Base-by-base conservation (phyloP, 2,113 vertebrate species). In the Ammodytes dubius region DNA sequence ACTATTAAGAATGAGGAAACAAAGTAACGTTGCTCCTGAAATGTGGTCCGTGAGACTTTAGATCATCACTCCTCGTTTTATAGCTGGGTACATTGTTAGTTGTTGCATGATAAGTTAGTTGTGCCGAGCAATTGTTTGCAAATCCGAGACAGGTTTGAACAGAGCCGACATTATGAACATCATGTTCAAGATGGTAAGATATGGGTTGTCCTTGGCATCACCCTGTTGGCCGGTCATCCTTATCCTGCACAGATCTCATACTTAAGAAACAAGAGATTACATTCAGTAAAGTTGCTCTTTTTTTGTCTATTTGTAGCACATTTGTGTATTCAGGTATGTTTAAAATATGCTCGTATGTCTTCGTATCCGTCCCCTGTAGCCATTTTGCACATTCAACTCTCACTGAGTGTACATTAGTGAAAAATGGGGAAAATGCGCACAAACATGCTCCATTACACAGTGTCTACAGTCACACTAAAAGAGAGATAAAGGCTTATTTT, bases 111-210 rank as follows among this genome's bases (percentile, higher is more conserved):
- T 63, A 14, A 64, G 8, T 47, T 13, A 10, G 19, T 27, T 27
- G 15, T 19, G 12, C 13, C 11, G 17, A 58, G 43, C 46, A 40
- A 11, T 39, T 77, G 35, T 68, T 80, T 67, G 40, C 19, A 37
- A 84, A 76, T 71, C 52, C 4, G 12, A 67, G 82, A 85, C 67
- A 54, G 49, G 71, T 87, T 85, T 79, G 70, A 79, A 72, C 85
- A 87, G 58, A 87, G 50, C 64, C 5, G 9, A 58, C 75, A 49
- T 73, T 61, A 67, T 71, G 85, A 84, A 81, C 54, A 63, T 64
- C 27, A 49, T 49, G 64, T 89, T 81, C 42, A 9, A 83, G 87
- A 88, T 89, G 17, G 11, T 70, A 67, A 67, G 86, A 91, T 90
- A 70, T 2, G 4, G 11, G 11, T 5, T 13, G 49, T 68, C 65